phyloP scores from a whole-genome alignment of 2,888 invertebrate genomes.

The Diarsia mendica region DNA sequence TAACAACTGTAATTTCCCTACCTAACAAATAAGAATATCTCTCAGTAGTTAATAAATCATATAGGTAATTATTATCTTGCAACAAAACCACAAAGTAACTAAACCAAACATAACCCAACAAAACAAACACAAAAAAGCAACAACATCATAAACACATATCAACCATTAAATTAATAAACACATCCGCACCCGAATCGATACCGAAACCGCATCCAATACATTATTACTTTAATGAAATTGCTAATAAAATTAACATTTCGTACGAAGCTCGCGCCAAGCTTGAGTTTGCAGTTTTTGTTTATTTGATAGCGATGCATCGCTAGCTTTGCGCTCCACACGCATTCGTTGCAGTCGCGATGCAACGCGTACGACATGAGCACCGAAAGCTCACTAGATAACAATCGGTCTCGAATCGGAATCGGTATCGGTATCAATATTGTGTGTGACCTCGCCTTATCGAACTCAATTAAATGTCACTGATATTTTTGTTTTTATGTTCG shows the following conservation, averaged over 20 bases:
- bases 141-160: constrained; percentile 33
- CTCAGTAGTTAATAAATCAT: neutral
- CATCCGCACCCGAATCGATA: constrained; percentile 64
- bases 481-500: constrained; percentile 46
- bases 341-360: constrained; percentile 82
- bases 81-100: neutral
- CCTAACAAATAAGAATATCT: neutral
- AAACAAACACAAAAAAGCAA: constrained; percentile 32
- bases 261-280: constrained; percentile 76
- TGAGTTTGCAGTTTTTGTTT: constrained; percentile 86
- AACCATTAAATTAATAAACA: constrained; percentile 51
- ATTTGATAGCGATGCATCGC: constrained; percentile 88
- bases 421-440: constrained; percentile 58
- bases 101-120: neutral
- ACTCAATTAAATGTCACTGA: constrained; percentile 51
- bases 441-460: constrained; percentile 72
- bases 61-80: neutral
- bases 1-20: neutral
- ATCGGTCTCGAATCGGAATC: constrained; percentile 66
- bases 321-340: constrained; percentile 82
- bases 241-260: constrained; percentile 78
- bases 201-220: constrained; percentile 63
- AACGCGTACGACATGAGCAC: constrained; percentile 86
- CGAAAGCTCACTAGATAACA: constrained; percentile 72
- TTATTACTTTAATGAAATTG: constrained; percentile 76